phyloP scores from a whole-genome alignment of 2,113 vertebrate species.

The Origma solitaria region DNA sequence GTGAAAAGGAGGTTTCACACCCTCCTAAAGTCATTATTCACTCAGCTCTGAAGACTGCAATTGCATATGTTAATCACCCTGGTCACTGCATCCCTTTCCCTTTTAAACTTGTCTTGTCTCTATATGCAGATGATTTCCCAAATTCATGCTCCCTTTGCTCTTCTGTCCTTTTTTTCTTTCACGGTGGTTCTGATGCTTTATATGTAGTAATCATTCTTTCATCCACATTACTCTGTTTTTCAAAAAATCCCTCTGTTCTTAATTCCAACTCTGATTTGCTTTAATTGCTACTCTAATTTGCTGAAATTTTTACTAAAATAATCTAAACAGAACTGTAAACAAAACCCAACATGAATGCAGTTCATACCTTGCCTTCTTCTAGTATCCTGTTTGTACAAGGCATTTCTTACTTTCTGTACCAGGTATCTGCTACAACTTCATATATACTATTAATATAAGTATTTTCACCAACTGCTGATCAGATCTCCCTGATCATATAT shows the following conservation, averaged over 20 bases:
- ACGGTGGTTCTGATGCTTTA: not conserved
- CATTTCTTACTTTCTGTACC: not conserved
- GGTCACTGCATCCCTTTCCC: not conserved
- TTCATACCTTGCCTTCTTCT: not conserved
- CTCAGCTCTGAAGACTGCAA: not conserved
- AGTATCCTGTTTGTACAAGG: not conserved
- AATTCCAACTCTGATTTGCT: not conserved
- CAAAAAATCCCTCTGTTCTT: not conserved
- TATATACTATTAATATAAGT: not conserved
- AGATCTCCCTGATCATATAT: not conserved
- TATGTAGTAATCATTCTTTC: not conserved
- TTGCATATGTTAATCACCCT: not conserved
- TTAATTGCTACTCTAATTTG: not conserved
- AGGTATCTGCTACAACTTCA: not conserved
- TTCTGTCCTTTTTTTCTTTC: not conserved
- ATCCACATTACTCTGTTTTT: not conserved
- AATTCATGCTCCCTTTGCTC: not conserved
- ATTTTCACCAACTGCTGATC: not conserved
- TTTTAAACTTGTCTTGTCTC: not conserved
- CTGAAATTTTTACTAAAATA: not conserved
- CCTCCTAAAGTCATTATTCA: not conserved
- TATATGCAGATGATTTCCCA: not conserved
- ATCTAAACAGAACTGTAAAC: not conserved
- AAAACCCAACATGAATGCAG: not conserved
- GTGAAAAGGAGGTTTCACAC: not conserved